Conservation (phyloP, 1,140 invertebrate species). For the Pissodes strobi region DNA sequence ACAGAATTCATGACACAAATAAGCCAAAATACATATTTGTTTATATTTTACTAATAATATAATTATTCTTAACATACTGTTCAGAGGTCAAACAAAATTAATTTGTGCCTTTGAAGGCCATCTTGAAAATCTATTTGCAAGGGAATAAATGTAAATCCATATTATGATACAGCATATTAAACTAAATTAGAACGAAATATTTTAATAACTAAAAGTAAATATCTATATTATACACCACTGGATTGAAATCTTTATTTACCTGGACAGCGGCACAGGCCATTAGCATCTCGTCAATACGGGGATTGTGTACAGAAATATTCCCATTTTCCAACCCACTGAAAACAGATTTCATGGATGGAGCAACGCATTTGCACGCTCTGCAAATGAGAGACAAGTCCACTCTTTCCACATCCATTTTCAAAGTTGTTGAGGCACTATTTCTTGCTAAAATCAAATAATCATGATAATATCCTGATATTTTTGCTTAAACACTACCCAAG, state of each 20-base stretch:
- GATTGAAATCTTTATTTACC: slow-evolving; percentile 42
- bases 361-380: slow-evolving; percentile 48
- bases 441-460: slow-evolving; percentile 11
- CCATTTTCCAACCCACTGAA: slow-evolving; percentile 43
- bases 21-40: too few relatives aligned
- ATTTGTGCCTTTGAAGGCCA: slow-evolving; percentile 17
- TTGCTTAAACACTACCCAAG: slow-evolving; percentile 41
- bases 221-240: slow-evolving; percentile 14
- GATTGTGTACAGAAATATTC: slow-evolving; percentile 41
- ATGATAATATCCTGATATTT: slow-evolving; percentile 40
- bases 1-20: too few relatives aligned
- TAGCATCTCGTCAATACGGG: slow-evolving; percentile 56
- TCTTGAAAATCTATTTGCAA: slow-evolving; percentile 12
- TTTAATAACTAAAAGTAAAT: not conserved
- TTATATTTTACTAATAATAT: too few relatives aligned
- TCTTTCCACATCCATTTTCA: slow-evolving; percentile 30
- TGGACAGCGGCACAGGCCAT: slow-evolving; percentile 53
- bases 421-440: not conserved
- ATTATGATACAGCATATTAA: not conserved
- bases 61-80: too few relatives aligned
- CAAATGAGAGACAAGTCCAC: slow-evolving; percentile 41
- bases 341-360: slow-evolving; percentile 42
- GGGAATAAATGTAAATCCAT: not conserved
- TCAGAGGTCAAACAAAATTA: not conserved
- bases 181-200: not conserved